Evolutionary conservation across 1,140 invertebrate genomes (phyloP), one percentile per base, ranked within the genome.

Genomic region (Diachasma alloeum): DNA sequence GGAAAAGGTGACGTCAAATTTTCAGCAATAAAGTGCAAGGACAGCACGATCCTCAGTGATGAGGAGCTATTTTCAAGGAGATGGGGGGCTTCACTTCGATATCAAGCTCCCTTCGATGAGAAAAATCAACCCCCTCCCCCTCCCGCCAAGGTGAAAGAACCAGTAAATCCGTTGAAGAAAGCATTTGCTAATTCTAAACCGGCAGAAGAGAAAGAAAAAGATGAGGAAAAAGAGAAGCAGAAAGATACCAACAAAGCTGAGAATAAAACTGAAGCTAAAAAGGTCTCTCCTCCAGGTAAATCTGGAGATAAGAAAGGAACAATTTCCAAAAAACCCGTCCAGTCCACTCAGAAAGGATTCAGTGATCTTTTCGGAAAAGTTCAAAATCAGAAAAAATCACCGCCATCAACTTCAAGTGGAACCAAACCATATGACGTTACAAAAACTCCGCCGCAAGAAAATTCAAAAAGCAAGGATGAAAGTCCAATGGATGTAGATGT

Each of bases 1-100:
- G 87, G 80, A 11, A 73, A 84, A 67, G 85, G 84, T 11, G 83
- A 89, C 77, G n/a, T 83, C 9, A 81, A 75, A 71, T 89, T 82
- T 17, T 85, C 86, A 44, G 84, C 86, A 0, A 89, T 90, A 19
- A 87, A 87, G 76, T 86, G 83, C 26, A 79, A 85, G 36, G 80
- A 84, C 4, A 80, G 79, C 70, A 80, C 81, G n/a, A 15, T 85
- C 4, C 82, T 84, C 36, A 81, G 17, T 46, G 81, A 85, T 11
- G 78, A 86, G 31, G 83, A 88, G 79, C 71, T 87, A 39, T 68
- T 76, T n/a, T 66, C 22, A 15, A 72, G 56, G 46, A 24, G 79
- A 53, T 80, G 79, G 79, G 79, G 79, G 0, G 46, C 71, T 19
- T 2, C 36, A n/a, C 0, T 37, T 6, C 13, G 0, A 11, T 46